Evolutionary conservation across 2,797 vertebrate species (phyloP).

Genomic region (Paramormyrops hopkinsi): DNA sequence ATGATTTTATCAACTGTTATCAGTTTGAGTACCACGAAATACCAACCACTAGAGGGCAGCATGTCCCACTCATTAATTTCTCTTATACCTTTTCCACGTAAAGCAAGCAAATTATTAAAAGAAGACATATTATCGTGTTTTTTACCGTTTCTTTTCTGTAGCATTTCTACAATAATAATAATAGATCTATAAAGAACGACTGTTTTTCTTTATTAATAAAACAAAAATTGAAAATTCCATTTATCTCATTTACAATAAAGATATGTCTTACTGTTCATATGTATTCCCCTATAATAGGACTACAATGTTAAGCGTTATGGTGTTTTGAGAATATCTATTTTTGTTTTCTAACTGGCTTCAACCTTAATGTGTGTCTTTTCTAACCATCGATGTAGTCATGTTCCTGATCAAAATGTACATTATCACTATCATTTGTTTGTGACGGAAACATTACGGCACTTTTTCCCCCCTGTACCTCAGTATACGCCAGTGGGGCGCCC

Average conservation of each 20-base stretch:
- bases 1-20: neutral
- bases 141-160: neutral
- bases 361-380: neutral
- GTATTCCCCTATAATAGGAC: neutral
- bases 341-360: neutral
- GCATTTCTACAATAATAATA: neutral
- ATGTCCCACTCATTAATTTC: slow-evolving; percentile 5
- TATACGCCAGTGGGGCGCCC: neutral
- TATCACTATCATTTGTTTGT: neutral
- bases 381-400: neutral
- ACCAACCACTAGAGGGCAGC: slow-evolving; percentile 20
- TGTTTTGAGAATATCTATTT: neutral
- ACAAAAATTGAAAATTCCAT: neutral
- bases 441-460: neutral
- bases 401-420: neutral
- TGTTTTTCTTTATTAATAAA: neutral
- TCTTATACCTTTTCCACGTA: neutral
- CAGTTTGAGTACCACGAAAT: neutral
- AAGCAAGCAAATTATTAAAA: neutral
- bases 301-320: neutral
- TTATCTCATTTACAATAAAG: neutral
- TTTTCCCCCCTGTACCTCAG: neutral
- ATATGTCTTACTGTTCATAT: neutral
- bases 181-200: neutral
- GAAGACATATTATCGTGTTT: neutral